These are phyloP conservation scores for Actinia tenebrosa DNA, from an alignment of 64 coral and sea anemone species.

Conservation along the genomic window DNA sequence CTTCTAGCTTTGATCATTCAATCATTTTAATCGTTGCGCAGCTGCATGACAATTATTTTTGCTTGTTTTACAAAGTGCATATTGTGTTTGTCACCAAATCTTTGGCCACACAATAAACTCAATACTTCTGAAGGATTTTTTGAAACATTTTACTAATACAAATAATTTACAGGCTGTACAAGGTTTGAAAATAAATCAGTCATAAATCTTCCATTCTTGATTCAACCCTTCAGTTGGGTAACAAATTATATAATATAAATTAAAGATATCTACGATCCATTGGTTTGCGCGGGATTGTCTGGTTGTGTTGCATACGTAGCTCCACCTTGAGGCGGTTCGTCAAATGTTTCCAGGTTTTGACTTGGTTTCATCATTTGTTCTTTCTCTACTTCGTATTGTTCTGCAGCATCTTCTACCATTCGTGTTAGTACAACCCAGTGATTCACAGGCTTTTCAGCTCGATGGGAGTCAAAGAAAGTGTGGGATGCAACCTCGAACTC, in stretches of 20 bases:
- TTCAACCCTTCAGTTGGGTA: background rate
- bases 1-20: no score
- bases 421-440: slow-evolving; percentile 83
- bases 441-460: slow-evolving; percentile 81
- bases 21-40: no score
- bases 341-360: background rate
- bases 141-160: background rate
- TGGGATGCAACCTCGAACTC: slow-evolving; percentile 84
- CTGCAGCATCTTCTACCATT: slow-evolving; percentile 46
- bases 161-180: background rate
- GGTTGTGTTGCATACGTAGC: background rate
- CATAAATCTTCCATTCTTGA: background rate
- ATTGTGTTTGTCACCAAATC: no score
- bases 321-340: background rate
- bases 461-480: slow-evolving; percentile 81
- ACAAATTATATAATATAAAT: background rate
- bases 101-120: no score
- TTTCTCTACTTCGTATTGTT: slow-evolving; percentile 38
- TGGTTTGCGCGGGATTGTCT: background rate
- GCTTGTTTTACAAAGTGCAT: no score
- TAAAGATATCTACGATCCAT: background rate
- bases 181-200: background rate
- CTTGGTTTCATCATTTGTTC: slow-evolving; percentile 16
- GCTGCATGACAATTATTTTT: no score
- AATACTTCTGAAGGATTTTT: no score